These are phyloP conservation scores for Brachionus rubens DNA, from an alignment of 1,140 invertebrate genomes.

Conservation along the genomic window DNA sequence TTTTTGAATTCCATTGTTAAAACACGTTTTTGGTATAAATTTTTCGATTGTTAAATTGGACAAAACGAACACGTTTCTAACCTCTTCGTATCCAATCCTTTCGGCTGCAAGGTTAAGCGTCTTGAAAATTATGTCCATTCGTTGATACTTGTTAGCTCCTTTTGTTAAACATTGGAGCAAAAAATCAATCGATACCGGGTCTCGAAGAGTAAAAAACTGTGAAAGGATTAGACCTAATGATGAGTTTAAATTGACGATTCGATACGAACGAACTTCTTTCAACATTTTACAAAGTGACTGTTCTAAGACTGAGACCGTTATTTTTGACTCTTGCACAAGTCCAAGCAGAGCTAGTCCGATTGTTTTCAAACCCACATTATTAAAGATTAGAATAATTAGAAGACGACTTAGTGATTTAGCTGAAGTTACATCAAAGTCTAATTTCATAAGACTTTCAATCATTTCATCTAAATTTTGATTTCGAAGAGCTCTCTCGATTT, in stretches of 20 bases:
- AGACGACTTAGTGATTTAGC: too few relatives aligned
- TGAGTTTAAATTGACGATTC: not conserved
- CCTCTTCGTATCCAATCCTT: not conserved
- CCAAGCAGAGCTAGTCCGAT: too few relatives aligned
- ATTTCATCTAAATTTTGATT: too few relatives aligned
- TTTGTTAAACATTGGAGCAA: not conserved
- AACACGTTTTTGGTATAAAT: not conserved
- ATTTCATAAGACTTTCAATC: too few relatives aligned
- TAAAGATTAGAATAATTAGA: too few relatives aligned
- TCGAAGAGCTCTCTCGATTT: too few relatives aligned
- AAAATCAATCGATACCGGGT: not conserved
- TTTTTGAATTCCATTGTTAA: too few relatives aligned
- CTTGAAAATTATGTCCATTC: not conserved
- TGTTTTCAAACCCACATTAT: too few relatives aligned
- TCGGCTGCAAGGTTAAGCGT: not conserved
- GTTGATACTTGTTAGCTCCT: not conserved
- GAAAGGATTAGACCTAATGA: not conserved
- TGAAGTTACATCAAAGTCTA: too few relatives aligned
- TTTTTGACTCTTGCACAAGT: too few relatives aligned
- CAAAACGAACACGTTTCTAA: not conserved
- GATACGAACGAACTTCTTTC: not conserved
- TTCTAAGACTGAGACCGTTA: too few relatives aligned
- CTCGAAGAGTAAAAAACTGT: not conserved
- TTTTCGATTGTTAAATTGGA: conserved; percentile 10
- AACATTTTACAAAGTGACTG: too few relatives aligned